Percentiles rank a stretch among this genome's conserved stretches.
Conservation (phyloP, 2,888 invertebrate genomes). For the Amphimallon solstitiale region DNA sequence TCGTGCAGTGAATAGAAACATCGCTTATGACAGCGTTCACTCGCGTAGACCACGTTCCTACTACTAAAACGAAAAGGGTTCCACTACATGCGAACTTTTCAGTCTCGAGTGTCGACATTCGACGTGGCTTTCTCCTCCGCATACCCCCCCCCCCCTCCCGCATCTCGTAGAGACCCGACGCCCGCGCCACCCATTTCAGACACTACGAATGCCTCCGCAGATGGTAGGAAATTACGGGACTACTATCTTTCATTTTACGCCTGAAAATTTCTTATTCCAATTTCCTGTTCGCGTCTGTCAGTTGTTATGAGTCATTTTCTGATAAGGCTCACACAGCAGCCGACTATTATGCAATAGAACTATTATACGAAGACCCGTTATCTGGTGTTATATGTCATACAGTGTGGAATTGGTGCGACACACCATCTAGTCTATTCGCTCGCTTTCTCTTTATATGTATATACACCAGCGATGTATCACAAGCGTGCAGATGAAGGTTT, state of each 20-base stretch:
- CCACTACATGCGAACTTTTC: conserved; percentile 52
- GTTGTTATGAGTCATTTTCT: conserved; percentile 80
- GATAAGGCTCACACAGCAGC: conserved; percentile 66
- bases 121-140: conserved; percentile 25
- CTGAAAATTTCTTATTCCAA: conserved; percentile 82
- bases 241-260: conserved; percentile 82
- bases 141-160: conserved; percentile 46
- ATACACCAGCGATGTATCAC: background rate
- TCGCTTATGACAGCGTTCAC: conserved; percentile 45
- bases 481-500: too few relatives aligned
- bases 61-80: background rate
- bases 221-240: conserved; percentile 76
- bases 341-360: conserved; percentile 66
- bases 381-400: conserved; percentile 64
- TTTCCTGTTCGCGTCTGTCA: conserved; percentile 69
- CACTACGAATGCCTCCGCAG: conserved; percentile 57
- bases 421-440: background rate
- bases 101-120: conserved; percentile 44
- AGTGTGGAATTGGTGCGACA: conserved; percentile 60
- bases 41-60: conserved; percentile 4
- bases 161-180: conserved; percentile 51
- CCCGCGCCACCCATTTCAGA: conserved; percentile 47
- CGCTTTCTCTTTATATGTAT: conserved; percentile 3
- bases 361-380: conserved; percentile 65
- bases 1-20: conserved; percentile 57